Evolutionary conservation across 2,888 invertebrate genomes (phyloP), one percentile per base, ranked within the genome.

Genomic region (Pandemis corylana): DNA sequence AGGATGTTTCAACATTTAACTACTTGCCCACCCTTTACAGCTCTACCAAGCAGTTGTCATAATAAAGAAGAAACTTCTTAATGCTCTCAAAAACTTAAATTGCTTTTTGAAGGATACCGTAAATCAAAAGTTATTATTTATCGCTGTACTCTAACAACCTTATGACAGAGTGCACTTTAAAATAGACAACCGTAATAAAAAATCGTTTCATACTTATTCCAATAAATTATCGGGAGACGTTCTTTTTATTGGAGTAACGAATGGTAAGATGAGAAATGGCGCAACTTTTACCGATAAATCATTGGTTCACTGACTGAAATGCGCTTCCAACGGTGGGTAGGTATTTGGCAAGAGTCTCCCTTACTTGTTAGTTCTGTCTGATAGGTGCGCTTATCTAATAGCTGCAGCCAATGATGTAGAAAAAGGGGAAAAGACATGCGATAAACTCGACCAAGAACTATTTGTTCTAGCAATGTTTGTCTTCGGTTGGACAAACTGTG

Each of bases 211-310:
- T 93, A 90, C 87, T 85, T 85, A 83, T 83, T 83, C 87, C 86
- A 87, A 94, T 94, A 93, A 93, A 93, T 93, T 90, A 91, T 92
- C 83, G 87, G 87, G 88, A 92, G 91, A 90, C 90, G 89, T 90
- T 91, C 89, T 93, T 94, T 92, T 94, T 94, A 94, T 93, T 92
- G 92, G 87, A 92, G 90, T 92, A 93, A 92, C 94, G 93, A 94
- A 94, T 94, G 93, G 89, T 92, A 87, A 90, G 90, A 94, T 94
- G 94, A 94, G 88, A 92, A 92, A 94, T 93, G 93, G 93, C 82
- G 82, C 83, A 94, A 94, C 89, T 94, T 94, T 92, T 82, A 84
- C 85, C 89, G 82, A 94, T 94, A 94, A 94, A 94, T 94, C 93
- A 92, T 85, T 86, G 85, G 89, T 88, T 87, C 87, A 88, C 85